These are phyloP conservation scores for Campoletis sonorensis DNA, from an alignment of 1,140 invertebrate species.

Conservation along the genomic window DNA sequence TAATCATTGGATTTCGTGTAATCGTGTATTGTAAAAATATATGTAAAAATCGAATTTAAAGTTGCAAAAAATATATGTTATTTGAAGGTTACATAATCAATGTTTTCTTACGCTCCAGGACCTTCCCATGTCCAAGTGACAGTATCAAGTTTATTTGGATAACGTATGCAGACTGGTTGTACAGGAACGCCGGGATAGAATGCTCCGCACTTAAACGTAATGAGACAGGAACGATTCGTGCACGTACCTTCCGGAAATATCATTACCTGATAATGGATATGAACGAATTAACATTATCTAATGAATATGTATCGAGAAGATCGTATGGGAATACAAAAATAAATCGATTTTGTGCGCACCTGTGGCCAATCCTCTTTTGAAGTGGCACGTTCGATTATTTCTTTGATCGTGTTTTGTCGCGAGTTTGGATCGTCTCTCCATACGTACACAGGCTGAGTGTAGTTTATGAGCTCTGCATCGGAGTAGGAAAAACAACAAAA, in stretches of 20 bases:
- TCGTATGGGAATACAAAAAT: background rate
- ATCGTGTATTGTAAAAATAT: no score
- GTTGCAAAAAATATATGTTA: background rate
- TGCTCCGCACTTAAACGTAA: conserved; percentile 96
- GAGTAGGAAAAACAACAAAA: conserved; percentile 39
- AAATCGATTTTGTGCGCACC: conserved; percentile 71
- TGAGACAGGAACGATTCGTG: conserved; percentile 94
- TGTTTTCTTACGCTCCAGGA: conserved; percentile 85
- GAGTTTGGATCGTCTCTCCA: conserved; percentile 95
- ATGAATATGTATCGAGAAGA: background rate
- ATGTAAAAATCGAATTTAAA: background rate
- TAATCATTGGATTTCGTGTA: no score
- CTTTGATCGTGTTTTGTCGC: conserved; percentile 91
- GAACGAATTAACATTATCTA: background rate
- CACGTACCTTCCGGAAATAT: conserved; percentile 98
- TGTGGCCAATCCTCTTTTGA: conserved; percentile 94
- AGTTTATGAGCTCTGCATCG: conserved; percentile 90
- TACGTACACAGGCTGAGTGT: conserved; percentile 96
- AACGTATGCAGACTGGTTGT: conserved; percentile 94
- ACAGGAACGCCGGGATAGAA: conserved; percentile 96
- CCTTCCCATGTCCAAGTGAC: conserved; percentile 99
- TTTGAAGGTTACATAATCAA: no score
- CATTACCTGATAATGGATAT: conserved; percentile 81
- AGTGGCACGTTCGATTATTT: conserved; percentile 91
- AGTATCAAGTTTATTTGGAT: conserved; percentile 94